These are phyloP conservation scores for Leucophenga maculata DNA, from an alignment of 2,888 invertebrate species.

Conservation along the genomic window DNA sequence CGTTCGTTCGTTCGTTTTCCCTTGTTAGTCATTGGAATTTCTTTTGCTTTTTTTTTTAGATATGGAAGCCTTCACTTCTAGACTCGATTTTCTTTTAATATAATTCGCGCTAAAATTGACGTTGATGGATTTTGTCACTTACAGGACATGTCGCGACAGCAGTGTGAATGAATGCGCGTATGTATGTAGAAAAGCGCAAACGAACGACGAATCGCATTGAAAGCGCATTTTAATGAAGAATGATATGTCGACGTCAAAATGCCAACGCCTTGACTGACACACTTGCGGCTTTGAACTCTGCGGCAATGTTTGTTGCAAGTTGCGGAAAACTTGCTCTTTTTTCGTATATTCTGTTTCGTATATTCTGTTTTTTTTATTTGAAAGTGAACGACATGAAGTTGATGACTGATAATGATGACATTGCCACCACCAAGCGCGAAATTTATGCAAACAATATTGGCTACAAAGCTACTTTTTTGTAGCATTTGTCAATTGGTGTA, in stretches of 20 bases:
- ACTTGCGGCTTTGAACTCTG: conserved; percentile 56
- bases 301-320: background rate
- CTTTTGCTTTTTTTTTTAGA: background rate
- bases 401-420: conserved; percentile 19
- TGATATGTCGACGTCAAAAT: conserved; percentile 54
- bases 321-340: background rate
- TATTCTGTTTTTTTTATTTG: too few species aligned
- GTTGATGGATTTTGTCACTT: conserved; percentile 70
- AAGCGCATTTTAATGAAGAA: conserved; percentile 67
- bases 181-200: background rate
- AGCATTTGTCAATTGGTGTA: background rate
- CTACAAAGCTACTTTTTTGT: background rate
- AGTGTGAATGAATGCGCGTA: background rate
- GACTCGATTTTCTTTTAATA: conserved; percentile 64
- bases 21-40: background rate
- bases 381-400: background rate
- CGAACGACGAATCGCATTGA: conserved; percentile 39
- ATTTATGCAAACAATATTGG: background rate
- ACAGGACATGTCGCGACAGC: conserved; percentile 40
- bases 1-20: background rate
- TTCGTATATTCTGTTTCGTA: background rate
- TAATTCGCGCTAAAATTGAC: conserved; percentile 66
- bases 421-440: background rate
- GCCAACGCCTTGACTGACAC: conserved; percentile 27
- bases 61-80: conserved; percentile 26